Evolutionary conservation across 2,113 vertebrate genomes (phyloP).

Genomic region (Reinhardtius hippoglossoides): DNA sequence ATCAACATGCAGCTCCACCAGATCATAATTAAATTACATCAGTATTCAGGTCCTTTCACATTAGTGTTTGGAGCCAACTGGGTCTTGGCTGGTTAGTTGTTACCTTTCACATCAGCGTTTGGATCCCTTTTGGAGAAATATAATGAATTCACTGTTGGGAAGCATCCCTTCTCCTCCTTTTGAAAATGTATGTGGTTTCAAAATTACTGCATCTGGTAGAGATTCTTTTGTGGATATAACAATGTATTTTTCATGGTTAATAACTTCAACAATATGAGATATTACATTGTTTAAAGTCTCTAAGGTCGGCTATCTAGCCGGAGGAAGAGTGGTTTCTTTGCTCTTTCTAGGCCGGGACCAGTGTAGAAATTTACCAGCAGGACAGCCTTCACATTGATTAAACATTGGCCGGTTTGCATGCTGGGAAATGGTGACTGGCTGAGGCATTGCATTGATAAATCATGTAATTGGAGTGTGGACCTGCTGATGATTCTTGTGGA

Average conservation of each 20-base stretch:
- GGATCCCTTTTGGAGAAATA: background rate
- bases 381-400: background rate
- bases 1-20: background rate
- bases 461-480: constrained; percentile 7
- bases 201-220: background rate
- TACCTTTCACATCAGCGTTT: constrained; percentile 11
- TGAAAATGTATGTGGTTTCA: background rate
- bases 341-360: background rate
- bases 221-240: background rate
- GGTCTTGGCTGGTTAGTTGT: constrained; percentile 15
- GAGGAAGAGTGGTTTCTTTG: background rate
- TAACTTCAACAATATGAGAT: background rate
- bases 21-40: constrained; percentile 17
- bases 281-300: background rate
- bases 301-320: background rate
- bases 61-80: constrained; percentile 7
- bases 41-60: constrained; percentile 24
- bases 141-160: constrained; percentile 9
- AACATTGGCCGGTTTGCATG: background rate
- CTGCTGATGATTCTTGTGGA: background rate
- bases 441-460: constrained; percentile 11
- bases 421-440: background rate
- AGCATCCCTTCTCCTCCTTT: background rate
- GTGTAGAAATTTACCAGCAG: background rate
- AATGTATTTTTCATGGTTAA: background rate